Base-by-base conservation (phyloP, 2,113 vertebrate species). In the Chaenogobius annularis region DNA sequence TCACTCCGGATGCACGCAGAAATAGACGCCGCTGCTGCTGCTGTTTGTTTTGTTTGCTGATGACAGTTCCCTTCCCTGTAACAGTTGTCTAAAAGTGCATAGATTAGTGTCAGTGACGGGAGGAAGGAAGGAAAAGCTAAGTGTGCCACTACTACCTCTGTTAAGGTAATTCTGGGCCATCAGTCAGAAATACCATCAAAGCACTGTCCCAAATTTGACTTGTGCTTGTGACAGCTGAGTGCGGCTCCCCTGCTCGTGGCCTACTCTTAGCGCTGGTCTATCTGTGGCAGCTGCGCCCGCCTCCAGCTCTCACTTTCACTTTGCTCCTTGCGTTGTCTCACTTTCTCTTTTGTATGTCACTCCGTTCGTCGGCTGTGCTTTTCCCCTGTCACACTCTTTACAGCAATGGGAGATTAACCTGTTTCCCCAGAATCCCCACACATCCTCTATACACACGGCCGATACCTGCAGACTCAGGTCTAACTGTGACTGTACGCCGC, bases 221-320 rank as follows among this genome's bases (percentile, higher is more conserved):
- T 70, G 64, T 71, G 72, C 74, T 14, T 80, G 79, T 83, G 85
- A 83, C 83, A 86, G 82, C 87, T 84, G 76, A 75, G 79, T 80
- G 71, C 67, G 76, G 74, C 74, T 80, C 72, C 72, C 67, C 72
- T 79, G 74, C 72, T 80, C 72, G 46, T 35, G 69, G 81, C 73
- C 80, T 47, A 47, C 78, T 72, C 73, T 84, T 72, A 52, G 56
- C 55, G 73, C 64, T 66, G 59, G 63, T 66, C 76, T 68, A 37
- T 75, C 62, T 76, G 77, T 76, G 75, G 67, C 79, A 83, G 70
- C 75, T 78, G 71, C 22, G 50, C 69, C 48, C 70, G 86, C 69
- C 71, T 78, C 62, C 56, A 84, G 76, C 72, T 73, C 63, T 68
- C 66, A 54, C 56, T 75, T 47, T 75, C 67, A 73, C 59, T 58